phyloP scores from a whole-genome alignment of 2,888 invertebrate genomes.

The Dryococelus australis region DNA sequence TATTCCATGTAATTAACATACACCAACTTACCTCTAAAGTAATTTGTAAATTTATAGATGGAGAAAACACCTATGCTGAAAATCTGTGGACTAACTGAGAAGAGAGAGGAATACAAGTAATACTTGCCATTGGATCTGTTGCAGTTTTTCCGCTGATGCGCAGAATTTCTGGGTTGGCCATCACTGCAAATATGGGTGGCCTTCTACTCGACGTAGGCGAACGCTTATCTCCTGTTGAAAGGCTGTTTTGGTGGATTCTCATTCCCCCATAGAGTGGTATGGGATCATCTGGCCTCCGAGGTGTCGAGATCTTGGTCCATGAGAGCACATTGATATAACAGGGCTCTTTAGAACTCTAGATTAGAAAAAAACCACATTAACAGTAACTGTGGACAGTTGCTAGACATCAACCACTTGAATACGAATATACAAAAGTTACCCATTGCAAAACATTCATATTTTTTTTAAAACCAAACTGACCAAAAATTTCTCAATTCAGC shows the following conservation, averaged over 20 bases:
- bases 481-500: background rate
- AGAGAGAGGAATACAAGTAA: background rate
- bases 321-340: constrained; percentile 71
- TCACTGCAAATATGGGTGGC: constrained; percentile 73
- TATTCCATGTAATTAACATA: background rate
- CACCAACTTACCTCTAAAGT: too few species aligned
- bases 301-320: constrained; percentile 76
- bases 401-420: background rate
- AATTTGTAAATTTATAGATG: too few species aligned
- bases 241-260: constrained; percentile 66
- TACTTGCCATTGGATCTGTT: constrained; percentile 65
- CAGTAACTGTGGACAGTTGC: too few species aligned
- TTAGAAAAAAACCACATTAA: constrained; percentile 26
- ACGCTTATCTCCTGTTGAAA: constrained; percentile 23
- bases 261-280: constrained; percentile 77
- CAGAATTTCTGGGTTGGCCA: constrained; percentile 76
- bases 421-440: too few species aligned
- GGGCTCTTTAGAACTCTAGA: constrained; percentile 54
- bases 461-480: background rate
- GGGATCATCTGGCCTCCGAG: constrained; percentile 70
- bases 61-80: too few species aligned
- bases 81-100: background rate
- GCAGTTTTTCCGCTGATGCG: constrained; percentile 74
- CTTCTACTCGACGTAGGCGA: constrained; percentile 55
- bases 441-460: too few species aligned